phyloP scores from a whole-genome alignment of 2,113 vertebrate species.

The Propithecus coquereli region DNA sequence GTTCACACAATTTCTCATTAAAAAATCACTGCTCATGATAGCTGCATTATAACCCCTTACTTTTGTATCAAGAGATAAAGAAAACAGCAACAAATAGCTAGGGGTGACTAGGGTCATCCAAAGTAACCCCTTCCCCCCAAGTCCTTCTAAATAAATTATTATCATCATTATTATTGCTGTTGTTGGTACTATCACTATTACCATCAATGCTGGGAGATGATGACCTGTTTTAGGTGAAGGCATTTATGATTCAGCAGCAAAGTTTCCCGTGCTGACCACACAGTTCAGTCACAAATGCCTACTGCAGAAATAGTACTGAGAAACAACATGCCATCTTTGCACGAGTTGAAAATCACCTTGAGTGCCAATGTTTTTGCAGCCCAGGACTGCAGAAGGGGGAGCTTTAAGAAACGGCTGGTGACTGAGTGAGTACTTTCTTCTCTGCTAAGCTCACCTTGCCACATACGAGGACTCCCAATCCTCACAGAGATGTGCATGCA shows the following conservation, averaged over 20 bases:
- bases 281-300: too few relatives aligned
- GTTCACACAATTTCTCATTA: background rate
- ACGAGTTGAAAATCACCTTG: background rate
- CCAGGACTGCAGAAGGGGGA: background rate
- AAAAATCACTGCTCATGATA: background rate
- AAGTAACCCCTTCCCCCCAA: background rate
- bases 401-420: background rate
- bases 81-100: background rate
- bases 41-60: background rate
- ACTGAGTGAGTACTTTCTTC: background rate
- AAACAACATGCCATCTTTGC: too few relatives aligned
- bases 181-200: background rate
- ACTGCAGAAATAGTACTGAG: rapidly evolving
- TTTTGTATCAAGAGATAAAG: background rate
- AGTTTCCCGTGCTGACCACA: background rate
- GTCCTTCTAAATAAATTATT: background rate
- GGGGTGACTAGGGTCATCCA: background rate
- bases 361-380: background rate
- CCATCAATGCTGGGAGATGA: background rate
- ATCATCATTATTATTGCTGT: background rate
- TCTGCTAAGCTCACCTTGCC: background rate
- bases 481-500: rapidly evolving
- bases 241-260: too few relatives aligned
- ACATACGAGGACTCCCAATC: background rate
- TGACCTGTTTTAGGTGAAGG: rapidly evolving